Evolutionary conservation across 2,888 invertebrate species (phyloP), one percentile per base, ranked within the genome.

Genomic region (Lutraria lutraria): DNA sequence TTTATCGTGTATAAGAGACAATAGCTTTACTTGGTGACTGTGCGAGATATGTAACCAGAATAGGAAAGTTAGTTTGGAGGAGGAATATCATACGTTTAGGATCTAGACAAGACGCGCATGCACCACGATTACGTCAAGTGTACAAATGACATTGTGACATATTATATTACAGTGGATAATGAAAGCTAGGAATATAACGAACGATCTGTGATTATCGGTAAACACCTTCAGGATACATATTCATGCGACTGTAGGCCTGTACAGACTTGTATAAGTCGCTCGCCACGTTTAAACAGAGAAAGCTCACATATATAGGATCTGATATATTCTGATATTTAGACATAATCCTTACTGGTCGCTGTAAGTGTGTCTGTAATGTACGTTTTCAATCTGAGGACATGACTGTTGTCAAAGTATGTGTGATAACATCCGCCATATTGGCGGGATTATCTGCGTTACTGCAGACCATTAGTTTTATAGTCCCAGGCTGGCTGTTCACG

Each of bases 401-500:
- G 85, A 79, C 29, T 16, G 13, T 54, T 54, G 79, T 79, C 16
- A 85, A 79, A 52, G 72, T 3, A 79, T 85, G 86, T 68, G 81
- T 86, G 13, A 86, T 43, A 60, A 16, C 52, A 63, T 83, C 87
- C 79, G 83, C 60, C 54, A 60, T 83, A 76, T 83, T 90, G 83
- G 88, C 90, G 88, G 83, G 53, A 29, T 43, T 86, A 29, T 80
- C 84, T 15, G 68, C 83, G 25, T n/a, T 86, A 34, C 34, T 85
- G 10, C 82, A 88, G 68, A 80, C 85, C 53, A 80, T 86, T 19
- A 60, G 85, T n/a, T 88, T 88, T 68, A 79, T 88, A 0, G 68
- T 90, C 79, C 89, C 89, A 8, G 89, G 89, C 21, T 90, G 89
- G 88, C 43, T 88, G 12, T 79, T 86, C 1, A 72, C 88, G 3